Evolutionary conservation across 2,113 vertebrate species (phyloP).

Genomic region (Percopsis transmontana): DNA sequence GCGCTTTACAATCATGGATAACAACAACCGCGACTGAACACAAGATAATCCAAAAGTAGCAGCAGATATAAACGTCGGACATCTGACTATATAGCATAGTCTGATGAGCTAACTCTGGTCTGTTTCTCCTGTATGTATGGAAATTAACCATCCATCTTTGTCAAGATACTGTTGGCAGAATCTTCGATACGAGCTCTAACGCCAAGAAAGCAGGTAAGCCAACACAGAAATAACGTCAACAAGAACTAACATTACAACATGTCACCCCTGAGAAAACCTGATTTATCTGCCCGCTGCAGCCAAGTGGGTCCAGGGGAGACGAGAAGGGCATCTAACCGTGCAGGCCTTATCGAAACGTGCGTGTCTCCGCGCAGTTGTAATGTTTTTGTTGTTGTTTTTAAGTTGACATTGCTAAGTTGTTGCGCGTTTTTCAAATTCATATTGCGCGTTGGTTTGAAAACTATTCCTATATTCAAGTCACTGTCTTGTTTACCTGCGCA

Average conservation of each 20-base stretch:
- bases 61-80: conserved; percentile 49
- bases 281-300: conserved; percentile 28
- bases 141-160: conserved; percentile 23
- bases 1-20: background rate
- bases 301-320: conserved; percentile 5
- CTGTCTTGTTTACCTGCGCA: conserved; percentile 40
- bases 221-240: background rate
- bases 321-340: conserved; percentile 33
- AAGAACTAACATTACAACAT: conserved; percentile 23
- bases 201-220: conserved; percentile 43
- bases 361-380: too few species aligned
- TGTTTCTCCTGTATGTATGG: conserved; percentile 40
- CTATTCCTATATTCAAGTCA: too few species aligned
- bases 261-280: conserved; percentile 13
- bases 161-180: conserved; percentile 20
- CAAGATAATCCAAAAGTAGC: conserved; percentile 33
- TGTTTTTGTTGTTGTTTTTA: too few species aligned
- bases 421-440: too few species aligned
- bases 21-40: conserved; percentile 20
- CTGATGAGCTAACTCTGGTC: conserved; percentile 38
- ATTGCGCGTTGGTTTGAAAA: too few species aligned
- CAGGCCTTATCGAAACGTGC: conserved; percentile 26
- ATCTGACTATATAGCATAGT: conserved; percentile 40
- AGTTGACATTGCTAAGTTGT: too few species aligned
- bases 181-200: conserved; percentile 18